These are phyloP conservation scores for Formica aserva DNA, from an alignment of 2,888 invertebrate genomes.

Conservation along the genomic window DNA sequence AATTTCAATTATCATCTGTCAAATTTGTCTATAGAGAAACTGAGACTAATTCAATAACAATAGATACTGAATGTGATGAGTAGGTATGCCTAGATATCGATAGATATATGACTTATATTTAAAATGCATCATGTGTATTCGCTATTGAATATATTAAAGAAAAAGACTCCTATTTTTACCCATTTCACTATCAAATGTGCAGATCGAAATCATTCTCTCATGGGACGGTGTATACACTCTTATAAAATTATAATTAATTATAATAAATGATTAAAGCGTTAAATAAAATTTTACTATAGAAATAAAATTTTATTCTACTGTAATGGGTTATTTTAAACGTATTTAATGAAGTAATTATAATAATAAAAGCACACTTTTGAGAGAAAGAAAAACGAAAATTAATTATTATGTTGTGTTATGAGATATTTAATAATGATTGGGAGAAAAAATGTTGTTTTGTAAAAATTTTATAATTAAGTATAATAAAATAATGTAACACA, in stretches of 20 bases:
- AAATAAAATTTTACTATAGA: constrained; percentile 11
- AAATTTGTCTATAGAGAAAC: background rate
- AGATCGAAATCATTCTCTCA: background rate
- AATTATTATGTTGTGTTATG: background rate
- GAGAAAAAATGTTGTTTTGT: background rate
- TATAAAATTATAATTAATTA: background rate
- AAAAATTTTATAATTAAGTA: constrained; percentile 17
- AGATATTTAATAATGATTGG: background rate
- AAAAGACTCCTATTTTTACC: background rate
- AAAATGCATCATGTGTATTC: background rate
- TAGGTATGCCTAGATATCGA: background rate
- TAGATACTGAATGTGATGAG: background rate
- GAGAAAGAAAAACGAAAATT: background rate
- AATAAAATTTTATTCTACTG: constrained; percentile 18
- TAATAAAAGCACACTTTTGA: background rate
- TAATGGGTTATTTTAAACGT: background rate
- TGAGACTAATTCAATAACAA: background rate
- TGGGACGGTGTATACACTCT: background rate
- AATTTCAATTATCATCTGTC: background rate
- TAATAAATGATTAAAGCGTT: background rate
- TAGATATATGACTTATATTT: background rate
- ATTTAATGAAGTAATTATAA: background rate
- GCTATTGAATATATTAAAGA: background rate
- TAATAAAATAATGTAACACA: constrained; percentile 35
- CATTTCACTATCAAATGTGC: background rate